Evolutionary conservation across 1,140 invertebrate genomes (phyloP).

Genomic region (Ceratitis capitata): DNA sequence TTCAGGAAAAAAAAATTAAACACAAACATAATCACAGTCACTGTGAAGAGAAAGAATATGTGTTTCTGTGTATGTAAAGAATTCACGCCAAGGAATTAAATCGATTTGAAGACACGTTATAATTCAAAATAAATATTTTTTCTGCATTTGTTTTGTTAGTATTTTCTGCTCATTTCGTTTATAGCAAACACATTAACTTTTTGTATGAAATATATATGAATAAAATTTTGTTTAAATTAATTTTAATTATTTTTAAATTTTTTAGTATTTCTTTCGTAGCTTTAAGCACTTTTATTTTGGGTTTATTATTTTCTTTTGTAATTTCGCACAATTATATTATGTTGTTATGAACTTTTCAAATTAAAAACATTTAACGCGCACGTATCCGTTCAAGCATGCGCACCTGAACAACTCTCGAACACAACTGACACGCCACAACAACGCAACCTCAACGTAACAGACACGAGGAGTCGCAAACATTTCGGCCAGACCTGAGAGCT

Average conservation of each 20-base stretch:
- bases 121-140: too few relatives aligned
- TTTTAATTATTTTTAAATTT: neutral
- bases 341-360: neutral
- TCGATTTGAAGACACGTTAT: neutral
- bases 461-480: too few relatives aligned
- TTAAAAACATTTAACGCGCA: neutral
- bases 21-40: neutral
- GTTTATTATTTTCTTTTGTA: too few relatives aligned
- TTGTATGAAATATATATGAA: too few relatives aligned
- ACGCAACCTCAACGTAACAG: neutral
- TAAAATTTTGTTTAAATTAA: too few relatives aligned
- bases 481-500: too few relatives aligned
- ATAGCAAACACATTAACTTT: neutral
- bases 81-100: neutral
- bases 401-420: conserved; percentile 42
- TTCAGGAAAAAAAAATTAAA: too few relatives aligned
- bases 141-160: too few relatives aligned
- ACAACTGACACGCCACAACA: conserved; percentile 34
- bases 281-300: too few relatives aligned
- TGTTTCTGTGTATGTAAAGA: neutral
- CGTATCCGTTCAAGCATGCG: conserved; percentile 40
- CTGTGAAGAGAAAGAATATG: neutral
- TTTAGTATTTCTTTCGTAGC: too few relatives aligned
- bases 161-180: too few relatives aligned
- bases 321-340: neutral